Conservation (phyloP, 2,113 vertebrate species). For the Brachyistius frenatus region DNA sequence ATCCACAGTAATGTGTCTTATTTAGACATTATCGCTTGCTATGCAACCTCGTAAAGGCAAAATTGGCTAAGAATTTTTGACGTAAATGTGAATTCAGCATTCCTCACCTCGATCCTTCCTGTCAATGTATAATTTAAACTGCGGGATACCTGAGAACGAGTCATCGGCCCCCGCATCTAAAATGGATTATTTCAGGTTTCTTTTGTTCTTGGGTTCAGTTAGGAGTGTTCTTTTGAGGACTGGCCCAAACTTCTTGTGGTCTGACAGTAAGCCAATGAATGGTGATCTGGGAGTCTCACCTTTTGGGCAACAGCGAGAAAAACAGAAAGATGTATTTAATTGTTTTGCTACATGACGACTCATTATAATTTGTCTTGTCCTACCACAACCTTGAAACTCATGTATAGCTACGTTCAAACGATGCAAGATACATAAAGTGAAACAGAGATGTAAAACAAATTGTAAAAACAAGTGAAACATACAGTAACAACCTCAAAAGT, state of each 20-base stretch:
- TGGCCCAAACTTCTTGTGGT: constrained; percentile 56
- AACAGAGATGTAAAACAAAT: not conserved
- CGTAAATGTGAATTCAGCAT: constrained; percentile 38
- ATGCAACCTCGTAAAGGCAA: not conserved
- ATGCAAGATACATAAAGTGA: constrained; percentile 16
- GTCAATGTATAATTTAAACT: constrained; percentile 45
- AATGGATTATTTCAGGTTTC: constrained; percentile 63
- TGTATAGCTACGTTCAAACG: not conserved
- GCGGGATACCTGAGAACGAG: constrained; percentile 49
- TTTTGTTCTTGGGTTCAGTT: constrained; percentile 45
- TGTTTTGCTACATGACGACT: constrained; percentile 42
- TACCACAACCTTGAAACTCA: constrained; percentile 54
- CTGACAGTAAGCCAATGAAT: constrained; percentile 43
- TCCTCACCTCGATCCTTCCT: constrained; percentile 15
- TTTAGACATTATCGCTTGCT: not conserved
- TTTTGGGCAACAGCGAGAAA: constrained; percentile 62
- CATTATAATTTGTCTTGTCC: constrained; percentile 36
- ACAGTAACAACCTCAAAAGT: no score
- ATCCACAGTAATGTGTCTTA: not conserved
- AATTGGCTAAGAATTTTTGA: not conserved
- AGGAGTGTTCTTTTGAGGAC: constrained; percentile 56
- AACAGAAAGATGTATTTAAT: constrained; percentile 63
- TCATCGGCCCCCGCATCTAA: constrained; percentile 39
- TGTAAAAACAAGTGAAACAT: not conserved
- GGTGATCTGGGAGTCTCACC: constrained; percentile 49